These are phyloP conservation scores for Paramuricea clavata DNA, from an alignment of 92 coral and sea anemone species.

Conservation along the genomic window DNA sequence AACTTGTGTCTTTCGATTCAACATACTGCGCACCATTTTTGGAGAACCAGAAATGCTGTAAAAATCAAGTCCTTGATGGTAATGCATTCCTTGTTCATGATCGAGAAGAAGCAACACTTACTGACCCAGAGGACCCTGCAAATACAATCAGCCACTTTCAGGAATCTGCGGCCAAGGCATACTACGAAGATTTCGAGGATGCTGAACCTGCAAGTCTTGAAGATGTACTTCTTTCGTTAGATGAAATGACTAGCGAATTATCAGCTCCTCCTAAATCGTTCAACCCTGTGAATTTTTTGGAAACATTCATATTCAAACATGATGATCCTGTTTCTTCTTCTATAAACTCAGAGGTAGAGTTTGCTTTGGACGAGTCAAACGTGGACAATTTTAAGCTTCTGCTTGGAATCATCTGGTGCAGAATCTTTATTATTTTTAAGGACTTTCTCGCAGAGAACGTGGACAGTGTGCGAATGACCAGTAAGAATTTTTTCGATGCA, in stretches of 20 bases:
- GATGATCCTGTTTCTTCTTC: slow-evolving; percentile 16
- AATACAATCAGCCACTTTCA: not conserved
- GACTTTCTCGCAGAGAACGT: slow-evolving; percentile 16
- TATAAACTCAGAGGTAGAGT: not conserved
- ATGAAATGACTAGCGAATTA: slow-evolving; percentile 7
- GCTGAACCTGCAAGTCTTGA: slow-evolving; percentile 40
- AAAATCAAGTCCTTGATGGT: not conserved
- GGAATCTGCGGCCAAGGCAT: not conserved
- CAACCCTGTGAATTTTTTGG: not conserved
- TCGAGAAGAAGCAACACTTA: not conserved
- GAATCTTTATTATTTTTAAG: slow-evolving; percentile 9
- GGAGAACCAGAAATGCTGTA: slow-evolving; percentile 19
- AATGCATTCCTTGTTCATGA: slow-evolving; percentile 28
- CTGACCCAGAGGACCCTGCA: slow-evolving; percentile 25
- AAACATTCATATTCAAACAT: slow-evolving; percentile 5
- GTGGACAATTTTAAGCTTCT: slow-evolving; percentile 13
- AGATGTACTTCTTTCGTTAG: slow-evolving; percentile 6
- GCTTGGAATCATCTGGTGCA: slow-evolving; percentile 24
- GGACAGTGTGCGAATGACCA: slow-evolving; percentile 29
- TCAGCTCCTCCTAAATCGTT: slow-evolving; percentile 26
- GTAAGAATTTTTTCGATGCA: slow-evolving; percentile 11
- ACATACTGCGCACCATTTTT: slow-evolving; percentile 1
- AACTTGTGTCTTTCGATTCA: slow-evolving; percentile 10
- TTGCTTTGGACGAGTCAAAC: not conserved
- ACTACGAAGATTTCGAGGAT: slow-evolving; percentile 13